phyloP scores from a whole-genome alignment of 2,888 invertebrate species.

The Lamproptera curius region DNA sequence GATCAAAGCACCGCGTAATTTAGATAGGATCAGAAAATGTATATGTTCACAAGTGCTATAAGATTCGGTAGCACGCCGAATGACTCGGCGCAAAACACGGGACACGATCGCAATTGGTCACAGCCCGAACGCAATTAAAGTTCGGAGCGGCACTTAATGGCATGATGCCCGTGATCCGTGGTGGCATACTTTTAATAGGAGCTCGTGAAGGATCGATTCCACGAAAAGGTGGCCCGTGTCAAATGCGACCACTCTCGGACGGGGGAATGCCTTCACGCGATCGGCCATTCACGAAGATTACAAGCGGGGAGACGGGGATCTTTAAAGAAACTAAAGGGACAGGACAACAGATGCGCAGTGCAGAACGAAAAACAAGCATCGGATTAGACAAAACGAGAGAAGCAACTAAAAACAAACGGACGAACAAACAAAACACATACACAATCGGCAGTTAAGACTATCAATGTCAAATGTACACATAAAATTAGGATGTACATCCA shows the following conservation, averaged over 20 bases:
- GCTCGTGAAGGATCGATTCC: conserved; percentile 67
- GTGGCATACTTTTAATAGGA: conserved; percentile 74
- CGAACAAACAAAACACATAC: conserved; percentile 31
- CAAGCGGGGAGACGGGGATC: conserved; percentile 3
- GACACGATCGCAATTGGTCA: conserved; percentile 78
- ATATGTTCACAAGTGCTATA: conserved; percentile 41
- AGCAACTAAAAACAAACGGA: conserved; percentile 31
- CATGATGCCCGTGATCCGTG: conserved; percentile 70
- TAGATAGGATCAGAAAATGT: conserved; percentile 29
- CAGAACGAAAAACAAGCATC: conserved; percentile 34
- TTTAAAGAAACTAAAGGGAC: conserved; percentile 21
- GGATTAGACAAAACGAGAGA: conserved; percentile 25
- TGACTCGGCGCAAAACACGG: conserved; percentile 72
- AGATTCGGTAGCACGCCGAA: conserved; percentile 75
- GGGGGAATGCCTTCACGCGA: conserved; percentile 29
- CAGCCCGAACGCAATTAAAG: conserved; percentile 77
- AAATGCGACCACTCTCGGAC: conserved; percentile 40
- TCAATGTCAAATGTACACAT: neutral
- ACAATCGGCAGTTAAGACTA: conserved; percentile 24
- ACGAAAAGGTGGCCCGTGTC: conserved; percentile 62
- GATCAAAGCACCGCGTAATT: conserved; percentile 35
- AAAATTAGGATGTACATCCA: neutral
- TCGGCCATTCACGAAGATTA: neutral
- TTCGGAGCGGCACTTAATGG: conserved; percentile 75
- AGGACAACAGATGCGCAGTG: conserved; percentile 34